A percentile compares a stretch with the other conserved stretches of the same genome.
Evolutionary conservation across 2,113 vertebrate species (phyloP).

Genomic region (Loxodonta africana): DNA sequence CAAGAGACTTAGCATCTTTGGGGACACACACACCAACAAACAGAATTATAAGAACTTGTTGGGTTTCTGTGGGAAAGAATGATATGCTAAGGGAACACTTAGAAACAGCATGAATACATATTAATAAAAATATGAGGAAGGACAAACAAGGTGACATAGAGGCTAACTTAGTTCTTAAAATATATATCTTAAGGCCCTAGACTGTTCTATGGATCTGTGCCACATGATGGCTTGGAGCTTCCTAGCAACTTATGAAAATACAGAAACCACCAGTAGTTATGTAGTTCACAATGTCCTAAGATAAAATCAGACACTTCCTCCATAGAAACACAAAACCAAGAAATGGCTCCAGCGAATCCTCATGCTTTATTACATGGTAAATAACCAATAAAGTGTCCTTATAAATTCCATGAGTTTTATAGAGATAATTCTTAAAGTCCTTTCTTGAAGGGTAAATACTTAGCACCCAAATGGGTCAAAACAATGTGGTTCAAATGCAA

Average conservation of each 20-base stretch:
- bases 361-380: neutral
- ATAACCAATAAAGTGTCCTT: neutral
- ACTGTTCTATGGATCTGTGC: neutral
- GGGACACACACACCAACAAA: neutral
- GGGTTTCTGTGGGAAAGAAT: neutral
- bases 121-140: neutral
- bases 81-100: neutral
- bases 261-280: neutral
- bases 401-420: neutral
- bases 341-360: neutral
- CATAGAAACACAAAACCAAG: neutral
- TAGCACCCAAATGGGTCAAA: neutral
- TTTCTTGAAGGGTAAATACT: neutral
- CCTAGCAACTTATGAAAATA: slow-evolving; percentile 4
- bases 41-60: neutral
- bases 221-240: neutral
- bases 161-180: neutral
- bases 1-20: neutral
- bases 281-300: neutral
- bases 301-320: neutral
- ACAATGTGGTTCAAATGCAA: neutral
- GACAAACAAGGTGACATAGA: neutral
- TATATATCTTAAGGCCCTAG: neutral
- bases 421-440: neutral
- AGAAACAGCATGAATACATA: neutral